phyloP scores from a whole-genome alignment of 2,113 vertebrate genomes.

The Dicerorhinus sumatrensis region DNA sequence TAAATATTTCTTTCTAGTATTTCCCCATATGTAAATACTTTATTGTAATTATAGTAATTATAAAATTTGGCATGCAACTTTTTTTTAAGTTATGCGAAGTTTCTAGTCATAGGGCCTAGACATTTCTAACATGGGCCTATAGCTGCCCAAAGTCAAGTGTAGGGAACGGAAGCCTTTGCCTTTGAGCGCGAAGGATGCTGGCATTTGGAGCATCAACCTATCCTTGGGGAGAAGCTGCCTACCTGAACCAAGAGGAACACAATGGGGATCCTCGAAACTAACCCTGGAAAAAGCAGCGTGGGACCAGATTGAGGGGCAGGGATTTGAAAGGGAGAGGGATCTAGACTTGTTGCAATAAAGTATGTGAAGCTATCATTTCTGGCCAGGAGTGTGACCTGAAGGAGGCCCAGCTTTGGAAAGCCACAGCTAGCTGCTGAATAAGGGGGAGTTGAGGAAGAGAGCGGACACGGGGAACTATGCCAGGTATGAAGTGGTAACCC shows the following conservation, averaged over 20 bases:
- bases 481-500: not conserved
- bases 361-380: fast-evolving
- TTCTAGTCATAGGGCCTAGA: not conserved
- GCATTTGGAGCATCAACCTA: no score
- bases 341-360: not conserved
- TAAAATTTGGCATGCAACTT: not conserved
- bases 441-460: fast-evolving
- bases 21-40: not conserved
- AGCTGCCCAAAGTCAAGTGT: not conserved
- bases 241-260: not conserved
- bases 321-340: not conserved
- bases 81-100: not conserved
- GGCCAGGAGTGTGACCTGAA: fast-evolving
- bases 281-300: not conserved
- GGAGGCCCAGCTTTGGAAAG: not conserved
- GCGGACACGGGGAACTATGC: fast-evolving
- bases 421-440: fast-evolving
- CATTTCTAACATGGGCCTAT: not conserved
- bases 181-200: not conserved
- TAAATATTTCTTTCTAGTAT: not conserved
- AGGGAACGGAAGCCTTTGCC: fast-evolving
- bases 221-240: not conserved
- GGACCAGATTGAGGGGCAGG: not conserved
- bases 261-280: not conserved
- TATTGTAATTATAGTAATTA: not conserved